A percentile compares a stretch with the other conserved stretches of the same genome.
phyloP scores from a whole-genome alignment of 37 sponge, comb jelly and placozoan species.

The Sycon ciliatum region DNA sequence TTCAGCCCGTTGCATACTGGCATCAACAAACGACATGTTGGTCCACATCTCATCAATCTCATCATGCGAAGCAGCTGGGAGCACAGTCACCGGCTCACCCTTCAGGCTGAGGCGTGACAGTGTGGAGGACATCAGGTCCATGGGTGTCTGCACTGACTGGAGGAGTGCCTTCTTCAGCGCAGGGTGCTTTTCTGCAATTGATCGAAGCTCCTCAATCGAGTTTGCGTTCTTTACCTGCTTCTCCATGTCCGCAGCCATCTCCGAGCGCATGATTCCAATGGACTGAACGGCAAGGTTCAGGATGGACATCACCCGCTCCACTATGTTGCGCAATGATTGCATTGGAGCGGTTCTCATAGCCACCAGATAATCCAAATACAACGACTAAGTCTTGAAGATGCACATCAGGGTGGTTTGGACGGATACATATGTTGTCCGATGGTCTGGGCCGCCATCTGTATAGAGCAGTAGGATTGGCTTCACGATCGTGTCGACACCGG shows the following conservation, averaged over 20 bases:
- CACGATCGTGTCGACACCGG: not conserved
- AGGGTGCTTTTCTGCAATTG: too few relatives aligned
- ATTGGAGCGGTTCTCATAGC: not conserved
- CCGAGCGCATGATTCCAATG: slow-evolving; percentile 29
- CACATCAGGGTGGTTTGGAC: not conserved
- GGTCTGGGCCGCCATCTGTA: not conserved
- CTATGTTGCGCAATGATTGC: not conserved
- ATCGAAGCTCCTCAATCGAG: too few relatives aligned
- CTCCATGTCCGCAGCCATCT: slow-evolving; percentile 12
- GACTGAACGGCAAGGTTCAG: slow-evolving; percentile 23
- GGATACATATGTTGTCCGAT: not conserved
- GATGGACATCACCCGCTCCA: not conserved
- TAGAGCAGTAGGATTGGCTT: not conserved
- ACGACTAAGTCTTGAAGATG: not conserved
- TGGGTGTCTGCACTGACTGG: not conserved
- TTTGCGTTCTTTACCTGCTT: not conserved
- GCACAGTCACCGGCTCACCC: not conserved
- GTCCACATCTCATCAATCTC: not conserved
- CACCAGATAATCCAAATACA: not conserved
- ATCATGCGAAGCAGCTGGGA: not conserved
- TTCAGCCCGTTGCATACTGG: not conserved
- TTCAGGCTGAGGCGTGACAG: not conserved
- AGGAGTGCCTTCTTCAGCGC: not conserved
- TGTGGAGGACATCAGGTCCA: not conserved
- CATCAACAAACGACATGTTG: not conserved